Conservation (phyloP, 1,140 invertebrate genomes). For the Heliconius nattereri region DNA sequence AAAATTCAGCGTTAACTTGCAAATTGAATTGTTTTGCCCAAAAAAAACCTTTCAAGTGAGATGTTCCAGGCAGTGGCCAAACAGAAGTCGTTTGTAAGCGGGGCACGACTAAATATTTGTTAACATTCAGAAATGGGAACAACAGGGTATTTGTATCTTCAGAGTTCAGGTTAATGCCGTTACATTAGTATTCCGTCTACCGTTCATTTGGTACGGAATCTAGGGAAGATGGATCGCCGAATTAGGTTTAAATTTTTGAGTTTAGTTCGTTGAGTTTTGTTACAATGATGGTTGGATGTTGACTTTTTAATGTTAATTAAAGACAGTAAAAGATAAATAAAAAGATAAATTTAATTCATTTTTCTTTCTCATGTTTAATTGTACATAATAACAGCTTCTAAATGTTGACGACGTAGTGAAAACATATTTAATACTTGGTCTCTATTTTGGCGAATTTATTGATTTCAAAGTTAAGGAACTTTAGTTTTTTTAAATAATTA, state of each 20-base stretch:
- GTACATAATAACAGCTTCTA: too few relatives aligned
- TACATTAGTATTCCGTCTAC: constrained; percentile 35
- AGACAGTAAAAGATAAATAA: background rate
- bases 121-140: constrained; percentile 34
- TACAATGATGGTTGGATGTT: background rate
- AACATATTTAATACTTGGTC: too few relatives aligned
- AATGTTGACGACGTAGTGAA: too few relatives aligned
- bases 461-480: too few relatives aligned
- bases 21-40: constrained; percentile 19
- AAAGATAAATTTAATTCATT: too few relatives aligned
- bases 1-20: constrained; percentile 19
- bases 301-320: background rate
- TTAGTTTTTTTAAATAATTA: too few relatives aligned
- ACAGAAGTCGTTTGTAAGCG: constrained; percentile 27
- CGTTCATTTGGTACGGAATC: constrained; percentile 31
- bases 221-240: constrained; percentile 6
- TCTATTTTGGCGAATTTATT: too few relatives aligned
- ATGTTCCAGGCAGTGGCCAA: constrained; percentile 20
- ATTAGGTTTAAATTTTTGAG: constrained; percentile 14
- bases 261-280: background rate
- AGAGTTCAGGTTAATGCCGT: constrained; percentile 35
- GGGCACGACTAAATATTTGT: constrained; percentile 35
- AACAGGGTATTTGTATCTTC: constrained; percentile 34
- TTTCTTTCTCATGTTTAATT: too few relatives aligned
- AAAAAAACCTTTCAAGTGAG: constrained; percentile 25